These are phyloP conservation scores for Salmo trutta DNA, from an alignment of 2,797 vertebrate species.

Conservation along the genomic window DNA sequence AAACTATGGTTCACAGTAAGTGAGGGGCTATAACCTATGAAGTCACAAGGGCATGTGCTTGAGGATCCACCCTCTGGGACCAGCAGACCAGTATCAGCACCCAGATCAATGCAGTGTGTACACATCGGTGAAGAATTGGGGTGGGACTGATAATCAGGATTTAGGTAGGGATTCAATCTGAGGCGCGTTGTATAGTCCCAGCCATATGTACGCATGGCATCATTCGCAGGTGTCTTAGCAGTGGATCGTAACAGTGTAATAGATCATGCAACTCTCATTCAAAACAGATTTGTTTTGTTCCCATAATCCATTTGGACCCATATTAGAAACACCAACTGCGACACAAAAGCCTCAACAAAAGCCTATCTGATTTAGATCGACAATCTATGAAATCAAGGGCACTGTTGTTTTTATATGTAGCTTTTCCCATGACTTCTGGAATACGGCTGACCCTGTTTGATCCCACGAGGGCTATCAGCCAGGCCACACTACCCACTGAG, in stretches of 20 bases:
- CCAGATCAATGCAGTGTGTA: no score
- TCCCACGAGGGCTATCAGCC: conserved; percentile 53
- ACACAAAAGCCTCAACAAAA: conserved; percentile 1
- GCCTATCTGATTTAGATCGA: conserved; percentile 36
- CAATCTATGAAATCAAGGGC: conserved; percentile 48
- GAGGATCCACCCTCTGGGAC: not conserved
- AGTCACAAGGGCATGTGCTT: not conserved
- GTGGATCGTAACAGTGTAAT: no score
- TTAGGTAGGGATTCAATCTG: no score
- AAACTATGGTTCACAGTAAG: not conserved
- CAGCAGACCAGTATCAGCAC: not conserved
- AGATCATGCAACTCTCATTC: no score
- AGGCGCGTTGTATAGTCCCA: no score
- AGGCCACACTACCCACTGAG: conserved; percentile 34
- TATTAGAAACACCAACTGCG: not conserved
- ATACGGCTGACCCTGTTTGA: conserved; percentile 69
- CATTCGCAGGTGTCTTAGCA: no score
- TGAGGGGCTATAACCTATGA: not conserved
- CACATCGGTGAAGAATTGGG: no score
- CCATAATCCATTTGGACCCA: not conserved
- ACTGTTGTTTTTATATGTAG: conserved; percentile 28
- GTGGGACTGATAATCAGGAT: no score
- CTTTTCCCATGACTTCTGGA: conserved; percentile 75
- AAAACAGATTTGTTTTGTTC: no score
- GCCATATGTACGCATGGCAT: no score